These are phyloP conservation scores for Bombus pascuorum DNA, from an alignment of 1,140 invertebrate genomes.

Conservation along the genomic window DNA sequence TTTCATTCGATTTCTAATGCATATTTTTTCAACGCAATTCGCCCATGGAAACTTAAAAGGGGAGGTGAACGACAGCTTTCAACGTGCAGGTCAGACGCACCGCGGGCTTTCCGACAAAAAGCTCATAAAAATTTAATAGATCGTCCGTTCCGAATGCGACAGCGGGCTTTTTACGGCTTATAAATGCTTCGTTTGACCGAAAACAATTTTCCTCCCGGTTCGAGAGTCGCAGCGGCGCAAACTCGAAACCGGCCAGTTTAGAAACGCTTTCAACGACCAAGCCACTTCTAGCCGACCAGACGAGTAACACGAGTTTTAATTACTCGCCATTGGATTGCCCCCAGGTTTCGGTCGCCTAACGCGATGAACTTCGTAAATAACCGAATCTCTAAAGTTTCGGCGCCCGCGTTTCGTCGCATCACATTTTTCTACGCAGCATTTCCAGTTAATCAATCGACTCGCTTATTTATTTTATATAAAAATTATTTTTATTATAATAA, in stretches of 20 bases:
- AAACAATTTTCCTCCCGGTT: constrained; percentile 71
- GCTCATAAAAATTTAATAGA: constrained; percentile 77
- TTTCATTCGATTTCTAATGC: constrained; percentile 26
- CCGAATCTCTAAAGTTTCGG: not conserved
- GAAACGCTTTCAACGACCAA: constrained; percentile 14
- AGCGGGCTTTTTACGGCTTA: constrained; percentile 68
- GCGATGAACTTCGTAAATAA: constrained; percentile 29
- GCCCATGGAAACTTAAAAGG: constrained; percentile 24
- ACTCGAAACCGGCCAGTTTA: constrained; percentile 42
- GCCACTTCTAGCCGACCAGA: constrained; percentile 15
- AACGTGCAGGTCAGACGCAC: constrained; percentile 8
- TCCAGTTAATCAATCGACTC: not conserved
- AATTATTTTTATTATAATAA: not conserved
- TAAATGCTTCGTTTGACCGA: constrained; percentile 76
- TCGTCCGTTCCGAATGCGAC: constrained; percentile 64
- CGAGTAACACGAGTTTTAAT: constrained; percentile 23
- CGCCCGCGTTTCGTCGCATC: not conserved
- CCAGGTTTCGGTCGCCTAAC: constrained; percentile 5
- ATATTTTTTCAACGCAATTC: constrained; percentile 27
- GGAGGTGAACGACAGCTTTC: constrained; percentile 25
- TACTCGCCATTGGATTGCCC: constrained; percentile 19
- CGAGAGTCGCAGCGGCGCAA: constrained; percentile 29
- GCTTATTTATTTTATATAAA: not conserved
- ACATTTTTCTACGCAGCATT: not conserved
- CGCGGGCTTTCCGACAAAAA: constrained; percentile 57